These are phyloP conservation scores for Rhipidura dahli DNA, from an alignment of 2,113 vertebrate genomes.

Conservation along the genomic window DNA sequence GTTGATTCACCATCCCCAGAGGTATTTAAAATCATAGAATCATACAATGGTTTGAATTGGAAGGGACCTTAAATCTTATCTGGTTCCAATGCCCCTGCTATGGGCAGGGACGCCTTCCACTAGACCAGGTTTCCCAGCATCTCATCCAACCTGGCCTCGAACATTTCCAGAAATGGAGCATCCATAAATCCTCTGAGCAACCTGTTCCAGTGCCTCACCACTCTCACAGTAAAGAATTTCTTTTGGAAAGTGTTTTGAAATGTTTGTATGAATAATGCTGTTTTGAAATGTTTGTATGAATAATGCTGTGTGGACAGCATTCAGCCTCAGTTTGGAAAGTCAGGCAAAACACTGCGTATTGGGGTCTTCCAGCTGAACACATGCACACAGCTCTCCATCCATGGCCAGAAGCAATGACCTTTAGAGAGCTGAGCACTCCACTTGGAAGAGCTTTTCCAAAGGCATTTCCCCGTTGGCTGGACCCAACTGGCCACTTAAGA, in stretches of 20 bases:
- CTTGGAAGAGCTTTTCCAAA: neutral
- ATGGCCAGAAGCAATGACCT: neutral
- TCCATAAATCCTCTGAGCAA: neutral
- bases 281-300: neutral
- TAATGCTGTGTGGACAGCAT: neutral
- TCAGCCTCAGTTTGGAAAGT: neutral
- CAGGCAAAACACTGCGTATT: neutral
- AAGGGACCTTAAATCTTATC: neutral
- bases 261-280: neutral
- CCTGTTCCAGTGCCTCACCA: neutral
- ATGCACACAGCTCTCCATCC: neutral
- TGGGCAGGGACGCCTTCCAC: neutral
- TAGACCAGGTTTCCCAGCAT: neutral
- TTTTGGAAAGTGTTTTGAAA: neutral
- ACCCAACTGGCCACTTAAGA: neutral
- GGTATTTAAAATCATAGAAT: neutral
- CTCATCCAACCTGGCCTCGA: neutral
- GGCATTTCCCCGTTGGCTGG: neutral
- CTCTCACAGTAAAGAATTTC: neutral
- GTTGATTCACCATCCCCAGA: neutral
- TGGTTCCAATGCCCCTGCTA: neutral
- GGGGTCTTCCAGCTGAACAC: neutral
- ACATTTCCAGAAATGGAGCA: neutral
- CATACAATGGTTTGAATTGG: neutral
- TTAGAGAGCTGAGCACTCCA: fast-evolving